phyloP scores from a whole-genome alignment of 1,140 invertebrate genomes.

The Temnothorax longispinosus region DNA sequence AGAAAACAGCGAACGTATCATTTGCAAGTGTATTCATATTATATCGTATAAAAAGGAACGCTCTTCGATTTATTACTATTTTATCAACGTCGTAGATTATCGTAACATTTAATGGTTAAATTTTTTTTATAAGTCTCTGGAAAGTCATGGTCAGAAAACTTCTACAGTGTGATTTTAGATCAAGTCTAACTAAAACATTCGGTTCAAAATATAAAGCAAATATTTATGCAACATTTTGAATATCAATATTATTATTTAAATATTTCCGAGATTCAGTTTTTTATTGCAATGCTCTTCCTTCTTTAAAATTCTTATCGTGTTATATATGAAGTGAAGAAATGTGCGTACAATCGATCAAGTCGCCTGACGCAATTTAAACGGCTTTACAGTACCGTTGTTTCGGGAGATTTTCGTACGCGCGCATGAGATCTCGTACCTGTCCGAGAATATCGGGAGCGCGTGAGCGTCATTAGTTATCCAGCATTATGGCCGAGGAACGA shows the following conservation, averaged over 20 bases:
- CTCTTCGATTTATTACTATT: background rate
- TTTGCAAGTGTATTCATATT: background rate
- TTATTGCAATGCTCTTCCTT: background rate
- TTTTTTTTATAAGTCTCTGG: background rate
- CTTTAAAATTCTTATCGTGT: slow-evolving; percentile 12
- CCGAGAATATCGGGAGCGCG: slow-evolving; percentile 60
- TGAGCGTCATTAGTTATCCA: slow-evolving; percentile 74
- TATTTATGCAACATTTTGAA: background rate
- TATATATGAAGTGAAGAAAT: slow-evolving; percentile 5
- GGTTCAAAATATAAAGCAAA: background rate
- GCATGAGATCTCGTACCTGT: slow-evolving; percentile 60
- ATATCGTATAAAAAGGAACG: background rate
- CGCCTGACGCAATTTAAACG: slow-evolving; percentile 47
- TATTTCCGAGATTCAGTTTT: background rate
- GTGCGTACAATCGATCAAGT: slow-evolving; percentile 34
- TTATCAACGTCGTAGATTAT: background rate
- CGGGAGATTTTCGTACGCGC: slow-evolving; percentile 45
- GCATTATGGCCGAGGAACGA: slow-evolving; percentile 73
- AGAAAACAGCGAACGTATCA: slow-evolving; percentile 25
- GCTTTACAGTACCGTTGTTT: slow-evolving; percentile 29
- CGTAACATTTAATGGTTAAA: background rate
- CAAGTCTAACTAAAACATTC: background rate
- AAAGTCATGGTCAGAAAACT: background rate
- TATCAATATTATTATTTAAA: background rate
- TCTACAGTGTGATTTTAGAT: background rate